Conservation (phyloP, 2,113 vertebrate genomes). For the Andinoacara biseriatus region DNA sequence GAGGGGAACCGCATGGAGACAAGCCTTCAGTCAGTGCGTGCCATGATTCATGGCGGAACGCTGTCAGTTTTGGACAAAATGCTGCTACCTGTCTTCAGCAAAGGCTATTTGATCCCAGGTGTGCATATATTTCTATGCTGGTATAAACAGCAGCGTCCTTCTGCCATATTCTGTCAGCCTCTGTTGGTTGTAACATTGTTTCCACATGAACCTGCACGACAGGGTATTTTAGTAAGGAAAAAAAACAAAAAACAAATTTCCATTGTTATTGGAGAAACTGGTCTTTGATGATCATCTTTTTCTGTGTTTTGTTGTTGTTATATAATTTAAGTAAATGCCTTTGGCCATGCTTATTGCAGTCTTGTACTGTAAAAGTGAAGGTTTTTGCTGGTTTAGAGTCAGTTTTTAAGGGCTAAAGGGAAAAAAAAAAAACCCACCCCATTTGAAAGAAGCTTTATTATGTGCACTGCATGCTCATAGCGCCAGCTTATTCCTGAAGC, state of each 20-base stretch:
- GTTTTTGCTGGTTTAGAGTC: slow-evolving; percentile 28
- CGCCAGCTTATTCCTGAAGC: slow-evolving; percentile 71
- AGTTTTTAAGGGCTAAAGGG: slow-evolving; percentile 23
- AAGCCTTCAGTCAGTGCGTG: slow-evolving; percentile 38
- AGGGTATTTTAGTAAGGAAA: background rate
- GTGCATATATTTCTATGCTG: slow-evolving; percentile 32
- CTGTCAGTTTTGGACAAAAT: slow-evolving; percentile 57
- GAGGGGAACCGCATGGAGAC: slow-evolving; percentile 6
- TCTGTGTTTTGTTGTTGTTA: background rate
- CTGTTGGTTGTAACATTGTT: slow-evolving; percentile 11
- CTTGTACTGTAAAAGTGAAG: slow-evolving; percentile 29
- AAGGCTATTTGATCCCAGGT: slow-evolving; percentile 59
- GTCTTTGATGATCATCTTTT: background rate
- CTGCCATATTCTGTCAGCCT: slow-evolving; percentile 24
- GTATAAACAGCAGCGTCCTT: slow-evolving; percentile 19
- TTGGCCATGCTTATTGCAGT: background rate
- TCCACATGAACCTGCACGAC: background rate
- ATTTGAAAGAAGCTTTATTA: slow-evolving; percentile 58
- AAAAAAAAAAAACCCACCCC: slow-evolving; percentile 1
- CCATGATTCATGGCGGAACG: slow-evolving; percentile 43
- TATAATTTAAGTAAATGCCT: background rate
- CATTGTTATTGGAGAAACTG: background rate
- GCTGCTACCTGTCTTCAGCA: slow-evolving; percentile 51
- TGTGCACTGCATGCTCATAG: slow-evolving; percentile 65
- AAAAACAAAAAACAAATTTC: background rate